These are phyloP conservation scores for Dynastes tityus DNA, from an alignment of 2,888 invertebrate genomes.

Conservation along the genomic window DNA sequence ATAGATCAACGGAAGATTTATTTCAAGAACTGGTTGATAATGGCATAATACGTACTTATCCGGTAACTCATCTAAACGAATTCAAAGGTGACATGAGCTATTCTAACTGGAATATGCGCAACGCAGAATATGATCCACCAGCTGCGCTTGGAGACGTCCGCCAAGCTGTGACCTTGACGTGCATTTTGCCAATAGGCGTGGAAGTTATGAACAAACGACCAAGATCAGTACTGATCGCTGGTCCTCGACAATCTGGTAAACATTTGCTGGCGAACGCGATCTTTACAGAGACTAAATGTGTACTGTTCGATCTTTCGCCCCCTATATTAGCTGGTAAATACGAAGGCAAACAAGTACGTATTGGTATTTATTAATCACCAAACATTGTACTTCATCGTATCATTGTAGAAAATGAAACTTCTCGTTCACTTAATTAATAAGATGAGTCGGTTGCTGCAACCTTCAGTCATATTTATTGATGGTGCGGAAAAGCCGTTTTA, in stretches of 20 bases:
- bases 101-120: conserved; percentile 73
- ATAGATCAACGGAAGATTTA: conserved; percentile 76
- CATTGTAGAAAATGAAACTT: conserved; percentile 74
- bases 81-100: conserved; percentile 82
- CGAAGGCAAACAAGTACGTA: conserved; percentile 73
- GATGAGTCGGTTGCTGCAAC: conserved; percentile 79
- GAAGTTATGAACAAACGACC: conserved; percentile 67
- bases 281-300: conserved; percentile 83
- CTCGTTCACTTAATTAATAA: conserved; percentile 79
- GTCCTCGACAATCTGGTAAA: conserved; percentile 82
- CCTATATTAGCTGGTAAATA: conserved; percentile 80
- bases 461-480: conserved; percentile 82
- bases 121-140: conserved; percentile 69
- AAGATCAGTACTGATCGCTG: conserved; percentile 79
- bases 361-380: background rate
- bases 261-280: conserved; percentile 81
- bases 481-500: conserved; percentile 80
- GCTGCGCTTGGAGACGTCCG: conserved; percentile 76
- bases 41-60: conserved; percentile 80
- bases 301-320: conserved; percentile 84
- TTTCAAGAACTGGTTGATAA: conserved; percentile 82
- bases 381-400: background rate
- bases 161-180: conserved; percentile 76
- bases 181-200: conserved; percentile 71
- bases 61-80: conserved; percentile 74